Evolutionary conservation across 2,888 invertebrate genomes (phyloP).

Genomic region (Candidula unifasciata): DNA sequence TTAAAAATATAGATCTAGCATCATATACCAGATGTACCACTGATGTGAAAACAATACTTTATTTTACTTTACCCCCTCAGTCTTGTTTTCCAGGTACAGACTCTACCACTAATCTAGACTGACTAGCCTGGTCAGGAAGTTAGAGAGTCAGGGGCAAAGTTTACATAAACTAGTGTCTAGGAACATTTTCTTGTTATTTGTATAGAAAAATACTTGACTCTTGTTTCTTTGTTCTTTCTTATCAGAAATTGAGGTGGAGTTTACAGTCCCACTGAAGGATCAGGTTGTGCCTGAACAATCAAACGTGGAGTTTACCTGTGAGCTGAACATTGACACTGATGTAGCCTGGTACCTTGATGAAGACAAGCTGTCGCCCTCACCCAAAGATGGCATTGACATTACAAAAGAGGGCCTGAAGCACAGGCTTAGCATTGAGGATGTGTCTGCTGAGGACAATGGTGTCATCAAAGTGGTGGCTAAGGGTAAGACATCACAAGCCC

Average conservation of each 20-base stretch:
- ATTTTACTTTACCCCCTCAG: too few species aligned
- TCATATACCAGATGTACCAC: too few species aligned
- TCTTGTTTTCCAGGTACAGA: too few species aligned
- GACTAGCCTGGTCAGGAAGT: too few species aligned
- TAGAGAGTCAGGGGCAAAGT: neutral
- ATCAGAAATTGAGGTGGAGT: slow-evolving; percentile 90
- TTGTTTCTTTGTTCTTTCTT: slow-evolving; percentile 42
- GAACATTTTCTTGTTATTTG: neutral
- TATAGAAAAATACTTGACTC: neutral
- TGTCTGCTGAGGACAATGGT: slow-evolving; percentile 61
- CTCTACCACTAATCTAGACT: too few species aligned
- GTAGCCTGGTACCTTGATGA: slow-evolving; percentile 86
- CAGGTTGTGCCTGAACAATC: slow-evolving; percentile 78
- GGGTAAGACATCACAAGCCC: slow-evolving; percentile 61
- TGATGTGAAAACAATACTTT: too few species aligned
- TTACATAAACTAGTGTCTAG: neutral
- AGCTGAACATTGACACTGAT: slow-evolving; percentile 87
- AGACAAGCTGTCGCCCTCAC: slow-evolving; percentile 75
- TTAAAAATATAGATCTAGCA: too few species aligned
- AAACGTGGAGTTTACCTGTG: slow-evolving; percentile 86
- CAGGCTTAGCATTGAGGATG: slow-evolving; percentile 62
- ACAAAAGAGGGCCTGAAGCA: slow-evolving; percentile 61
- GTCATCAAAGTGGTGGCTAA: slow-evolving; percentile 58
- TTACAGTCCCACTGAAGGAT: slow-evolving; percentile 88
- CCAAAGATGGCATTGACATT: slow-evolving; percentile 60